phyloP scores from a whole-genome alignment of 2,113 vertebrate genomes.

The Plectropomus leopardus region DNA sequence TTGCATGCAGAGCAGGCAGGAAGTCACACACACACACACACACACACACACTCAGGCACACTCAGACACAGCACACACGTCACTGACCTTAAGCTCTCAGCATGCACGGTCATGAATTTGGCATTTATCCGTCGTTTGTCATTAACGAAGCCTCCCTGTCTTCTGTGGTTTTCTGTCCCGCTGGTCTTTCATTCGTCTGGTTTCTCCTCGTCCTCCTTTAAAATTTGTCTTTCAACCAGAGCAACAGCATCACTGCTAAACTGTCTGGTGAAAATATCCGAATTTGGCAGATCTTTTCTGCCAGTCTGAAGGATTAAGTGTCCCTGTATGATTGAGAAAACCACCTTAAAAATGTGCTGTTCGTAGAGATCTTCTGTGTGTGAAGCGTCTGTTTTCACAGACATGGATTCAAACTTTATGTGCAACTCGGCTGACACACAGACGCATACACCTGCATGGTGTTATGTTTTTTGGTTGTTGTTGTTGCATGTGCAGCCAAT shows the following conservation, averaged over 20 bases:
- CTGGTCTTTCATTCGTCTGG: background rate
- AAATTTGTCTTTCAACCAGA: background rate
- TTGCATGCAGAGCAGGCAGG: background rate
- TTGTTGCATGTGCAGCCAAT: too few relatives aligned
- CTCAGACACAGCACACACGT: background rate
- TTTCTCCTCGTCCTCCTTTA: background rate
- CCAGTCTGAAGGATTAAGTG: background rate
- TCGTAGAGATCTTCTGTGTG: too few relatives aligned
- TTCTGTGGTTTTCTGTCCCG: background rate
- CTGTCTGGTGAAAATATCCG: background rate
- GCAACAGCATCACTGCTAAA: background rate
- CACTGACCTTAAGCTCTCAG: conserved; percentile 53
- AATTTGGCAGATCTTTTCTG: background rate
- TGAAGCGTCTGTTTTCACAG: too few relatives aligned
- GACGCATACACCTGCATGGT: too few relatives aligned
- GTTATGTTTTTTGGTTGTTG: too few relatives aligned
- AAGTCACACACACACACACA: conserved; percentile 15
- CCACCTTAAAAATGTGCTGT: too few relatives aligned
- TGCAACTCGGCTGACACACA: too few relatives aligned
- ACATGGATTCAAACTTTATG: too few relatives aligned
- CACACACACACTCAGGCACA: conserved; percentile 16
- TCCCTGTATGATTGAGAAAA: too few relatives aligned
- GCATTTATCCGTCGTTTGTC: conserved; percentile 56
- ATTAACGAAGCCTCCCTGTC: conserved; percentile 14
- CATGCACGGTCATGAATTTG: conserved; percentile 36